Conservation (phyloP, 2,113 vertebrate genomes). For the Baryphthengus martii region DNA sequence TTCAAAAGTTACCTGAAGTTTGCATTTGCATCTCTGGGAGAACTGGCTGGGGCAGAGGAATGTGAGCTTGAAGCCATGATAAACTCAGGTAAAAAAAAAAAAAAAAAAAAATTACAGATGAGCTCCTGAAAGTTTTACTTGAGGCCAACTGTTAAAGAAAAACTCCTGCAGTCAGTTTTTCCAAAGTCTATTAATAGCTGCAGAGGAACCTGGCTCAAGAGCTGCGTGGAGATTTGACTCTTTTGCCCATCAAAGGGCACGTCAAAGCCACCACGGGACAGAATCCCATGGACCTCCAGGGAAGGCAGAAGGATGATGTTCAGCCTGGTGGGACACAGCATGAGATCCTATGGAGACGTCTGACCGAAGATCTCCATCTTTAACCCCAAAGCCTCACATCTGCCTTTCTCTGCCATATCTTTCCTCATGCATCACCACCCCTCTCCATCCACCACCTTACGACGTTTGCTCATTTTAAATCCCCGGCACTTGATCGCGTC, state of each 20-base stretch:
- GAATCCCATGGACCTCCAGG: not conserved
- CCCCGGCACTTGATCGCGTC: too few relatives aligned
- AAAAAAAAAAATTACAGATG: too few relatives aligned
- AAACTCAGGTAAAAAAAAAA: not conserved
- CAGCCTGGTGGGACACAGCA: too few relatives aligned
- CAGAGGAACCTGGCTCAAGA: not conserved
- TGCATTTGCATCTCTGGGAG: not conserved
- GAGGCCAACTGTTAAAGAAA: not conserved
- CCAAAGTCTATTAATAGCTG: not conserved
- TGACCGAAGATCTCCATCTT: not conserved
- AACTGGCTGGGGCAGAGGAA: not conserved
- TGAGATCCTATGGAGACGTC: not conserved
- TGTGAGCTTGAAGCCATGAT: not conserved
- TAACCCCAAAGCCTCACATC: not conserved
- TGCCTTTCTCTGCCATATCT: not conserved
- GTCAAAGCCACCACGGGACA: not conserved
- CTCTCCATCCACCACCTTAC: accelerated
- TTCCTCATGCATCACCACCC: too few relatives aligned
- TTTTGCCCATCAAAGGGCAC: not conserved
- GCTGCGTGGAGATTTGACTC: accelerated
- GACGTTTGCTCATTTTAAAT: too few relatives aligned
- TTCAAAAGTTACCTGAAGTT: not conserved
- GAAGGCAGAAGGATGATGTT: accelerated
- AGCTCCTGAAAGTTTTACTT: not conserved
- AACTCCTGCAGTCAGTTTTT: not conserved